Base-by-base conservation (phyloP, 2,888 invertebrate genomes). In the Latrodectus hesperus region DNA sequence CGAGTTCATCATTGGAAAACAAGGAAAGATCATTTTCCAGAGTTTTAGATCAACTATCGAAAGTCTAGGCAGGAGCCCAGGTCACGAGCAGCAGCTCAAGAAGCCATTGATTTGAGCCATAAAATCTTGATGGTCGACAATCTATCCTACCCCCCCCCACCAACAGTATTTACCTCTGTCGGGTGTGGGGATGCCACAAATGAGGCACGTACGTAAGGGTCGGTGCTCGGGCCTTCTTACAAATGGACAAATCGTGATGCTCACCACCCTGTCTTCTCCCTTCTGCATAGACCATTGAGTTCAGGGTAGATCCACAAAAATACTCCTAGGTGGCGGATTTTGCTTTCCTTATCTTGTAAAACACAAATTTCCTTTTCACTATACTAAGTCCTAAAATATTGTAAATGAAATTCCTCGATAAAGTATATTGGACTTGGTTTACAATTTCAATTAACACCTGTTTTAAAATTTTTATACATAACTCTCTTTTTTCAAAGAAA, bases 51-150 rank as follows among this genome's bases (percentile, higher is more conserved):
- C 60, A 60, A 60, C 60, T 12, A 60, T 60, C 14, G 12, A 60
- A 16, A n/a, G 60, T n/a, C 60, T 60, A n/a, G 60, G 14, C 60
- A 49, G 12, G 52, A 65, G 51, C 16, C 70, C n/a, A 64, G 55
- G 73, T 78, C 87, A 82, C 87, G 87, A 72, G 70, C 60, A 51
- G 60, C 65, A 76, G 77, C 81, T 76, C 76, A 83, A 88, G 82
- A 55, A 83, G 73, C 87, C 87, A 83, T 88, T 88, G 87, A 88
- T 88, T 88, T 83, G 83, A 68, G 82, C 87, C 87, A 88, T 88
- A 88, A 88, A 88, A 88, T 77, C 87, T 88, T 88, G 87, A 88
- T 88, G 87, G 82, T 74, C 51, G 74, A 55, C 65, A 82, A 81
- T 80, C 75, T 38, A 38, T 38, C 79, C 70, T 85, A 76, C 71